Percentiles rank a stretch among this genome's conserved stretches.
Conservation (phyloP, 2,113 vertebrate genomes). For the Catharus fuscescens region DNA sequence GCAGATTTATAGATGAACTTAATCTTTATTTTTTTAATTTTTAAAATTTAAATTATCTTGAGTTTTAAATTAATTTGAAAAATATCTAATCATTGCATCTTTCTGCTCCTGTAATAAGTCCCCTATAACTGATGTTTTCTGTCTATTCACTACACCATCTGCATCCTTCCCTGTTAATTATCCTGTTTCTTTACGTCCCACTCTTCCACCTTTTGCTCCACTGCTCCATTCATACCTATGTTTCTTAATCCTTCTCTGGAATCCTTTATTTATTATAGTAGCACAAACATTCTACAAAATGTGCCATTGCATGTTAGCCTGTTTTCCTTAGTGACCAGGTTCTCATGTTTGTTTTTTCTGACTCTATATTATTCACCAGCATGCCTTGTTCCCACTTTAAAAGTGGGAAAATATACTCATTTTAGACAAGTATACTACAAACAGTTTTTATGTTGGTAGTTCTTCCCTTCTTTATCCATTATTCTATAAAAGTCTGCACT, state of each 20-base stretch:
- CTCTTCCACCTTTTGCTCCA: neutral
- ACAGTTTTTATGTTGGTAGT: neutral
- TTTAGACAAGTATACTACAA: neutral
- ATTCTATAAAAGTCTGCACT: neutral
- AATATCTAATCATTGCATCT: neutral
- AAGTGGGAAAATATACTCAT: neutral
- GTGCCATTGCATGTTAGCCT: neutral
- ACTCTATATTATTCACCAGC: neutral
- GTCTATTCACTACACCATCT: neutral
- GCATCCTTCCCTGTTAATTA: neutral
- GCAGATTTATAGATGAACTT: neutral
- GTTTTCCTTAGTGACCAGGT: neutral
- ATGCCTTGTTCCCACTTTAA: neutral
- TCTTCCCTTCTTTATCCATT: neutral
- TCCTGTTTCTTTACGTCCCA: neutral
- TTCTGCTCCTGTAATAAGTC: neutral
- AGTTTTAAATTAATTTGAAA: neutral
- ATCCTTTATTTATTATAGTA: neutral
- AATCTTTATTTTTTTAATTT: neutral
- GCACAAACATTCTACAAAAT: neutral
- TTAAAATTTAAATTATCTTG: neutral
- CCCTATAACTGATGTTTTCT: neutral
- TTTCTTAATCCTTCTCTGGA: neutral
- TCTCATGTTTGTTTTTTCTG: neutral
- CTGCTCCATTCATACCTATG: rapidly evolving